Conservation (phyloP, 2,113 vertebrate species). For the Coptodon bakossiorum region DNA sequence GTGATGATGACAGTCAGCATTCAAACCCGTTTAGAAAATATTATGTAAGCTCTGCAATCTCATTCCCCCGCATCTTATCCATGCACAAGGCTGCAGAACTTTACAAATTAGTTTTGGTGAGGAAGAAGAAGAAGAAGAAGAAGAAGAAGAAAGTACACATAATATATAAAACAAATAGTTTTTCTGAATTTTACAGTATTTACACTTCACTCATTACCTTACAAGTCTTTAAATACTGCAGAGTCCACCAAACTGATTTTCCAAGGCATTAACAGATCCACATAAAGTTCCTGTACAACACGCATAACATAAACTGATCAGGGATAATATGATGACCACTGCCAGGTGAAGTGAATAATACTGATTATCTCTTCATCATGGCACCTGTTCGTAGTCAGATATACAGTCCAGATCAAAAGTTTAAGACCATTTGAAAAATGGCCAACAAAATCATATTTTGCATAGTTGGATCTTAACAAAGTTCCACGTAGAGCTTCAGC, state of each 20-base stretch:
- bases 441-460: neutral
- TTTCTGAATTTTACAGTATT: neutral
- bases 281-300: neutral
- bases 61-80: neutral
- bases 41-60: neutral
- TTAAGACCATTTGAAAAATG: neutral
- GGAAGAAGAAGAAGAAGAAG: neutral
- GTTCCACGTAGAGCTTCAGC: neutral
- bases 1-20: neutral
- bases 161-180: neutral
- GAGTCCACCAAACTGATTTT: neutral
- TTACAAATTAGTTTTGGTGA: neutral
- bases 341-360: neutral
- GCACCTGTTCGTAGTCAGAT: neutral
- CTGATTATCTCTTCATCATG: neutral
- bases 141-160: neutral
- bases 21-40: neutral
- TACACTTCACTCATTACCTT: neutral
- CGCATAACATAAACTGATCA: neutral
- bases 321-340: neutral
- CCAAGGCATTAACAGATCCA: neutral
- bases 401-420: neutral
- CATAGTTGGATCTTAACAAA: neutral
- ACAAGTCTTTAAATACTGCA: neutral
- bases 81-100: neutral